Evolutionary conservation across 2,888 invertebrate genomes (phyloP), one percentile per base, ranked within the genome.

Genomic region (Tiliacea citrago): DNA sequence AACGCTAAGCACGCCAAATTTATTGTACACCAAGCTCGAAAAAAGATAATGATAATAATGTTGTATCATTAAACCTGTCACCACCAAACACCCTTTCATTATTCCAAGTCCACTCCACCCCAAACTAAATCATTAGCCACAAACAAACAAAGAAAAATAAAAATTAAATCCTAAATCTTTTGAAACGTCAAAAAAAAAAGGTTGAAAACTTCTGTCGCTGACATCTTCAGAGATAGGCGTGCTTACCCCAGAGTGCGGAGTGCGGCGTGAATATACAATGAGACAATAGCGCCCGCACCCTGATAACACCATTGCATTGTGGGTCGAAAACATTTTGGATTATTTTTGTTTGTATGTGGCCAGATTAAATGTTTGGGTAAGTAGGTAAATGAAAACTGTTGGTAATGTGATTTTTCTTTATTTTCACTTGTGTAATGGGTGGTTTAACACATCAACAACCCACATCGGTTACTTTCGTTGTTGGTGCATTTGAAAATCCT

Each of bases 301-400:
- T 61, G 86, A 87, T 87, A 87, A 81, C 79, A 73, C 80, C 85
- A 86, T 85, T 86, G 86, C 83, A 86, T 86, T 86, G 86, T 86
- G 74, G 63, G 62, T 29, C 61, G 49, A 69, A 68, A 75, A 79
- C 75, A 75, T 75, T 71, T 39, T 18, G 71, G 70, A 63, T 82
- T 81, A 82, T 83, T 83, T 79, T 82, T 82, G 82, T 75, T 82
- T 79, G 63, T 71, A 55, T 82, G 83, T 82, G 39, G 47, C 70
- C 47, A 73, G 83, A 82, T 82, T 82, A 79, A 79, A 79, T 58
- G 68, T 10, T 57, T n/a, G 63, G 67, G 61, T 77, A 51, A 60
- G 53, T 68, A 42, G 35, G 12, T 21, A n/a, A 24, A 42, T 66
- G 51, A 47, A 70, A 79, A 70, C 13, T 53, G 18, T 24, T 10